Evolutionary conservation across 2,888 invertebrate species (phyloP).

Genomic region (Ectropis crepuscularia): DNA sequence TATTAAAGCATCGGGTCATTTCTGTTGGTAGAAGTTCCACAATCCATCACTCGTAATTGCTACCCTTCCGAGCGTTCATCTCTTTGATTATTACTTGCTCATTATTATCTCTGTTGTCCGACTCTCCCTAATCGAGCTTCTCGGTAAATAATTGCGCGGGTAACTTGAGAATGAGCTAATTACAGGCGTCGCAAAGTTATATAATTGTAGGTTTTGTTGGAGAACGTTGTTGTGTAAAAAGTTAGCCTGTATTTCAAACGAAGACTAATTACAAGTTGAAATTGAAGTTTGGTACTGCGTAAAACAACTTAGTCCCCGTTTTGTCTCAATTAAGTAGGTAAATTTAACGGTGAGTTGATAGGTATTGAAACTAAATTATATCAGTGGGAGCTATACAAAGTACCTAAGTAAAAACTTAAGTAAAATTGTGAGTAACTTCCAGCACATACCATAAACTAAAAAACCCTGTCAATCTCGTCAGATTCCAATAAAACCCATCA

Average conservation of each 20-base stretch:
- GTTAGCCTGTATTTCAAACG: conserved; percentile 13
- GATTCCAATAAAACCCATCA: too few species aligned
- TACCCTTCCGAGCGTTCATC: conserved; percentile 66
- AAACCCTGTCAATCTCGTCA: too few species aligned
- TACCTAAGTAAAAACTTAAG: too few species aligned
- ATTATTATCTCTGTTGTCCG: conserved; percentile 42
- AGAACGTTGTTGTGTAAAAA: conserved; percentile 18
- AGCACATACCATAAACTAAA: too few species aligned
- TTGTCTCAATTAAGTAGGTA: neutral
- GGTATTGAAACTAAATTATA: conserved; percentile 1
- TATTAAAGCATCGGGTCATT: conserved; percentile 73
- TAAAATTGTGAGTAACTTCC: too few species aligned
- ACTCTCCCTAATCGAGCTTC: conserved; percentile 39
- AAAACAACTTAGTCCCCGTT: conserved; percentile 4
- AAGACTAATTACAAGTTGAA: conserved; percentile 15
- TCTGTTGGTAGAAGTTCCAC: conserved; percentile 66
- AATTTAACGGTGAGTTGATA: neutral
- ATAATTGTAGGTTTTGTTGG: conserved; percentile 24
- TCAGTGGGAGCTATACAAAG: neutral
- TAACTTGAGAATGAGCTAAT: conserved; percentile 32
- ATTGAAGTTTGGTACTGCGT: conserved; percentile 14
- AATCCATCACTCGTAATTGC: conserved; percentile 78
- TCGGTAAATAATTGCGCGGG: conserved; percentile 31
- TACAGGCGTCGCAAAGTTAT: conserved; percentile 27
- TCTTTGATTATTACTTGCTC: conserved; percentile 66